phyloP scores from a whole-genome alignment of 2,113 vertebrate genomes.

The Silurus glanis region DNA sequence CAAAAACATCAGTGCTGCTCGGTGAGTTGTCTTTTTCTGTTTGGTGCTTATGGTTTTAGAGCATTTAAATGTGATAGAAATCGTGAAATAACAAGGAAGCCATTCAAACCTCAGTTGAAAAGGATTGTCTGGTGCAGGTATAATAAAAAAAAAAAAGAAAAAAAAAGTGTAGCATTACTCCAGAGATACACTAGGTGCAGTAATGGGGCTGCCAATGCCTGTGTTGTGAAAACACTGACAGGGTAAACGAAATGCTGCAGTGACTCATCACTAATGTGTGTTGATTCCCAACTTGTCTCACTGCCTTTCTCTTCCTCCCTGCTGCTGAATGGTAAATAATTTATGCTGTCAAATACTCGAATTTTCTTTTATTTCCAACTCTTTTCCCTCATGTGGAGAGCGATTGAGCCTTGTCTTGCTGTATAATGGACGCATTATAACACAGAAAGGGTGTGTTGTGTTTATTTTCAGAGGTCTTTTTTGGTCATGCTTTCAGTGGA shows the following conservation, averaged over 20 bases:
- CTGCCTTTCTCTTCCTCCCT: not conserved
- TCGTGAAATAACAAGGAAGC: not conserved
- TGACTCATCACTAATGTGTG: conserved; percentile 40
- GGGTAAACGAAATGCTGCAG: not conserved
- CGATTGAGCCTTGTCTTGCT: conserved; percentile 49
- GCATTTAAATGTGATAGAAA: not conserved
- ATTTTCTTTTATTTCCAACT: not conserved
- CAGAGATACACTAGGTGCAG: not conserved
- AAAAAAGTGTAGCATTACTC: not conserved
- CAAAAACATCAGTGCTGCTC: conserved; percentile 26
- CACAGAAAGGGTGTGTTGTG: conserved; percentile 50
- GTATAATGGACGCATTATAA: conserved; percentile 39
- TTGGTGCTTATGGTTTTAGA: not conserved
- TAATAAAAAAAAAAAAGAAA: too few species aligned
- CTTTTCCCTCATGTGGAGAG: conserved; percentile 37
- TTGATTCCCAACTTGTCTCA: not conserved
- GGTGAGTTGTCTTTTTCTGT: not conserved
- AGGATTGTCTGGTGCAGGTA: not conserved
- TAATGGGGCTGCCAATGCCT: not conserved
- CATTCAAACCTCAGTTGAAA: not conserved
- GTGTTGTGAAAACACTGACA: not conserved
- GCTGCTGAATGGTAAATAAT: not conserved
- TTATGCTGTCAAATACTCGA: not conserved
- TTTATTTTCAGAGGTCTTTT: not conserved
- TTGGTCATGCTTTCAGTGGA: not conserved